Percentiles rank a stretch among this genome's conserved stretches.
These are phyloP conservation scores for Spodoptera picta DNA, from an alignment of 2,888 invertebrate genomes.

Conservation along the genomic window DNA sequence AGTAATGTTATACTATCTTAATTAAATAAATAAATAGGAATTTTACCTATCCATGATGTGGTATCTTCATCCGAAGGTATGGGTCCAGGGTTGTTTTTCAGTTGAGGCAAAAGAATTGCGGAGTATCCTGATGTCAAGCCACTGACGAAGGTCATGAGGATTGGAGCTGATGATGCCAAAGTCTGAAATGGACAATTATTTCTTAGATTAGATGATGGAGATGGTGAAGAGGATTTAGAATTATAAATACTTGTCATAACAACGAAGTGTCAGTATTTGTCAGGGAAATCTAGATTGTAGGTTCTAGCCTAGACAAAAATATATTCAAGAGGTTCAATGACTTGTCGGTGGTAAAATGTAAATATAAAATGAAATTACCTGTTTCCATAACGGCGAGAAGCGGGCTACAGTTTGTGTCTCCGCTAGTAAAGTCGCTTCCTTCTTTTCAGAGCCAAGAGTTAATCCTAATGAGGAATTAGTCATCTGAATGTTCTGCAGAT, in stretches of 20 bases:
- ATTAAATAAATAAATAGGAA: not conserved
- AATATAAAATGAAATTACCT: constrained; percentile 66
- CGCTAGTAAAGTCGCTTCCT: constrained; percentile 65
- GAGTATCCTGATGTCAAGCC: constrained; percentile 91
- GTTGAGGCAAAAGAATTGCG: constrained; percentile 90
- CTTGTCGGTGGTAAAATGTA: too few relatives aligned
- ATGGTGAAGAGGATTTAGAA: not conserved
- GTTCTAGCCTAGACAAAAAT: too few relatives aligned
- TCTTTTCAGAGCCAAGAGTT: constrained; percentile 67
- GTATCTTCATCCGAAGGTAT: constrained; percentile 83
- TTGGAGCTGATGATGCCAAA: constrained; percentile 87
- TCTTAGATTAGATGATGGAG: not conserved
- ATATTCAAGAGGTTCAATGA: too few relatives aligned
- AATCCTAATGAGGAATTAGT: constrained; percentile 70
- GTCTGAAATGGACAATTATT: constrained; percentile 75
- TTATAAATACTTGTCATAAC: not conserved
- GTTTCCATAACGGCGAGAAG: constrained; percentile 84
- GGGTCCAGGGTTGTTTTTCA: constrained; percentile 76
- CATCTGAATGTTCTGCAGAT: constrained; percentile 74
- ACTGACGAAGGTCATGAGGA: constrained; percentile 87
- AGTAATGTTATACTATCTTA: too few relatives aligned
- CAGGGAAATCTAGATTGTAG: too few relatives aligned
- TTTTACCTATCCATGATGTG: constrained; percentile 89
- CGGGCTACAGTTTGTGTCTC: constrained; percentile 77
- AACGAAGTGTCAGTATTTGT: not conserved